Evolutionary conservation across 2,888 invertebrate genomes (phyloP).

Genomic region (Boloria euphrosyne): DNA sequence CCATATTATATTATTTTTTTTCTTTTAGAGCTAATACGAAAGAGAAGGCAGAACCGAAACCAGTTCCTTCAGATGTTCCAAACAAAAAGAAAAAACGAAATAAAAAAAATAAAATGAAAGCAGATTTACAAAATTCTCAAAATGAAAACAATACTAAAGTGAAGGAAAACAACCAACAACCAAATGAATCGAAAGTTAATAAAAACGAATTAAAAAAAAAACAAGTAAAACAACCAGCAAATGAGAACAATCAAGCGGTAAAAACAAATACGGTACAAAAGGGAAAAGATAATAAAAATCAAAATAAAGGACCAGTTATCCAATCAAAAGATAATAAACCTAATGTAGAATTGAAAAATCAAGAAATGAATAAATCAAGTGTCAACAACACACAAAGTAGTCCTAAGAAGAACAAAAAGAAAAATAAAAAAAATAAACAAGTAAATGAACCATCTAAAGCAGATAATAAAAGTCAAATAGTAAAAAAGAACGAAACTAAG

Average conservation of each 20-base stretch:
- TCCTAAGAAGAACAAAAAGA: constrained; percentile 50
- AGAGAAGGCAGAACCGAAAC: constrained; percentile 8
- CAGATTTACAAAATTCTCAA: constrained; percentile 4
- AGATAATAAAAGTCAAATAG: no score
- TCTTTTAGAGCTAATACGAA: constrained; percentile 47
- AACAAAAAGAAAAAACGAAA: constrained; percentile 51
- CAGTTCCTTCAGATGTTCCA: constrained; percentile 10
- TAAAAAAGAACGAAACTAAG: constrained; percentile 40
- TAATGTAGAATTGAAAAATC: not conserved
- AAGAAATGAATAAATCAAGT: constrained; percentile 9
- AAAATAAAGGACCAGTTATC: not conserved
- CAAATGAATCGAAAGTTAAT: not conserved
- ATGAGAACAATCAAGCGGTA: constrained; percentile 2
- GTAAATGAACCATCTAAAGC: constrained; percentile 26
- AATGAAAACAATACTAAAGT: constrained; percentile 3
- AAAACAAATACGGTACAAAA: not conserved
- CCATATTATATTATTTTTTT: constrained; percentile 3
- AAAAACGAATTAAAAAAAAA: not conserved
- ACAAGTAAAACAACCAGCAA: constrained; percentile 7
- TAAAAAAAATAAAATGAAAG: constrained; percentile 38
- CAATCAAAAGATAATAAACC: constrained; percentile 3
- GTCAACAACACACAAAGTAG: constrained; percentile 29
- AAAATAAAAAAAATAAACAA: constrained; percentile 42
- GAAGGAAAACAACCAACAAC: not conserved
- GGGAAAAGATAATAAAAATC: constrained; percentile 4